Percentiles rank a stretch among this genome's conserved stretches.
These are phyloP conservation scores for Athalia rosae DNA, from an alignment of 2,888 invertebrate genomes.

Conservation along the genomic window DNA sequence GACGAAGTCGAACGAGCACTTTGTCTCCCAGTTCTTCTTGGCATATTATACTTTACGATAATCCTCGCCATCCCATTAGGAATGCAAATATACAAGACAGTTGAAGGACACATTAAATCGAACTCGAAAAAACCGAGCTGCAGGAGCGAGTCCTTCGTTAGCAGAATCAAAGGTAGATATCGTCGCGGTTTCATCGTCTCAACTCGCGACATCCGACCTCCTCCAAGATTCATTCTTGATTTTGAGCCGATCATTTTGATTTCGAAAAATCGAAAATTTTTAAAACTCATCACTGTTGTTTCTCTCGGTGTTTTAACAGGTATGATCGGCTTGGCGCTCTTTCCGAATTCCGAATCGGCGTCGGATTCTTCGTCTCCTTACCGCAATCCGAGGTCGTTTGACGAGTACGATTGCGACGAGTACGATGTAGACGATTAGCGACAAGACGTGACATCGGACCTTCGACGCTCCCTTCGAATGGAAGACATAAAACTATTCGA, in stretches of 20 bases:
- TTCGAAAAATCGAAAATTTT: neutral
- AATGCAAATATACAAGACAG: slow-evolving; percentile 12
- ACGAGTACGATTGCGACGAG: slow-evolving; percentile 37
- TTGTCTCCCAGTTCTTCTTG: slow-evolving; percentile 64
- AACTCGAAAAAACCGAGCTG: slow-evolving; percentile 12
- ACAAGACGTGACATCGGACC: neutral
- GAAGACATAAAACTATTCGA: neutral
- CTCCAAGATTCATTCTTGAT: neutral
- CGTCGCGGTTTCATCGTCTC: neutral
- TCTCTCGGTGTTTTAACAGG: neutral
- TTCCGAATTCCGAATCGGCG: slow-evolving; percentile 4
- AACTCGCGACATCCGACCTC: no score
- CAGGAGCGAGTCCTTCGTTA: slow-evolving; percentile 24
- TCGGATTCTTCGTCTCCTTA: slow-evolving; percentile 6
- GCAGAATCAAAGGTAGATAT: slow-evolving; percentile 29
- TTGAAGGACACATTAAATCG: slow-evolving; percentile 16
- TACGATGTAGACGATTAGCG: slow-evolving; percentile 31
- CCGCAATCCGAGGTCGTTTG: slow-evolving; percentile 16
- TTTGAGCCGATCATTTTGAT: neutral
- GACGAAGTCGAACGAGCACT: slow-evolving; percentile 64
- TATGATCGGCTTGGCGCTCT: slow-evolving; percentile 35
- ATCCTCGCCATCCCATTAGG: slow-evolving; percentile 31
- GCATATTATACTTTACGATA: slow-evolving; percentile 64
- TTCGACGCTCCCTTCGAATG: neutral
- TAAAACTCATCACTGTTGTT: neutral